A percentile compares a stretch with the other conserved stretches of the same genome.
These are phyloP conservation scores for Knipowitschia caucasica DNA, from an alignment of 2,797 vertebrate species.

Conservation along the genomic window DNA sequence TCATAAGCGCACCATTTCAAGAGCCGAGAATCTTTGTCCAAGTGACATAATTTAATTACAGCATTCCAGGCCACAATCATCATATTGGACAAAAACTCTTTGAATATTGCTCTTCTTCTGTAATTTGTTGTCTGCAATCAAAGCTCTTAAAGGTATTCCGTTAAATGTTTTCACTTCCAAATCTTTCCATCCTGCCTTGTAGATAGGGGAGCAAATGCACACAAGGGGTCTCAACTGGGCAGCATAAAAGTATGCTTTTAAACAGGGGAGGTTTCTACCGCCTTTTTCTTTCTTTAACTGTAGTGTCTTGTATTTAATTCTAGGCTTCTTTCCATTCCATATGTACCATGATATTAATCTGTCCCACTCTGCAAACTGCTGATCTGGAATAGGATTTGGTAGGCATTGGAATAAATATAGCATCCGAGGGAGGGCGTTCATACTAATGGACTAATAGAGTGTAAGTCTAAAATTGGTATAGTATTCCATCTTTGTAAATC, in stretches of 20 bases:
- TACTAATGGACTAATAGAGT: too few relatives aligned
- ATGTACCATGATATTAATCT: not conserved
- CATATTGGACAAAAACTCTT: not conserved
- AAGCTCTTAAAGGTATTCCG: not conserved
- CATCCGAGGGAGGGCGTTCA: too few relatives aligned
- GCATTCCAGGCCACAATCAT: not conserved
- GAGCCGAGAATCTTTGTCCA: too few relatives aligned
- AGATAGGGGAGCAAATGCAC: too few relatives aligned
- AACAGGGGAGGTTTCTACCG: not conserved
- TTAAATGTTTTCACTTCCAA: not conserved
- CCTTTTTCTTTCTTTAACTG: not conserved
- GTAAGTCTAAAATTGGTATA: not conserved
- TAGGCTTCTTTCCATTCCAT: not conserved
- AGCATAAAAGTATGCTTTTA: not conserved
- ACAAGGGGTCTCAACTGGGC: not conserved
- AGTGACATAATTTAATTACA: not conserved
- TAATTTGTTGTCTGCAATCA: not conserved
- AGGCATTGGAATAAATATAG: too few relatives aligned
- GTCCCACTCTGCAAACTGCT: not conserved
- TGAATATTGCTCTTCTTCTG: not conserved
- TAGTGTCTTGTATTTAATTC: not conserved
- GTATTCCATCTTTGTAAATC: not conserved
- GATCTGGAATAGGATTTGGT: not conserved
- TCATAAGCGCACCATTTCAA: too few relatives aligned
- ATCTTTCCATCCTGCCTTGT: too few relatives aligned